A percentile compares a stretch with the other conserved stretches of the same genome.
Conservation (phyloP, 2,797 vertebrate species). For the Squalus acanthias region DNA sequence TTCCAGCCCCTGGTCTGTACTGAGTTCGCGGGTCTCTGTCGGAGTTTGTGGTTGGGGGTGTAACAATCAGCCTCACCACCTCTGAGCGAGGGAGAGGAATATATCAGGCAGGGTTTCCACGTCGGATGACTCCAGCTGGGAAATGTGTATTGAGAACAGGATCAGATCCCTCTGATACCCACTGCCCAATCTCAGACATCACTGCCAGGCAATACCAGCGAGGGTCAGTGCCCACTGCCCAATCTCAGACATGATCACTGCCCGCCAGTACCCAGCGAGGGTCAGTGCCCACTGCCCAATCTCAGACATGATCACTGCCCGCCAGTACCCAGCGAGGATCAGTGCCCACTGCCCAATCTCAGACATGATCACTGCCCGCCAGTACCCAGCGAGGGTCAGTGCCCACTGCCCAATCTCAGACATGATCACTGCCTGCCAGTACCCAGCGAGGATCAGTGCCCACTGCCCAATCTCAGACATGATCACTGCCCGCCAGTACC, state of each 20-base stretch:
- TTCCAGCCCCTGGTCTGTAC: background rate
- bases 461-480: background rate
- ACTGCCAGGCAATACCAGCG: too few relatives aligned
- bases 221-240: too few relatives aligned
- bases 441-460: too few relatives aligned
- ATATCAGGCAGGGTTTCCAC: background rate
- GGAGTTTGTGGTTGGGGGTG: background rate
- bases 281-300: too few relatives aligned
- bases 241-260: too few relatives aligned
- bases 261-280: too few relatives aligned
- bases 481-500: background rate
- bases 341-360: too few relatives aligned
- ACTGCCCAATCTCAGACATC: too few relatives aligned
- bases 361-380: background rate
- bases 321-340: too few relatives aligned
- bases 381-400: background rate
- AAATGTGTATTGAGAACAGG: background rate
- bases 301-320: too few relatives aligned
- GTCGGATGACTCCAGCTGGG: background rate
- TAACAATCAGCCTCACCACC: background rate
- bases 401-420: too few relatives aligned
- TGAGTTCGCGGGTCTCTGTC: background rate
- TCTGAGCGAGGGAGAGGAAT: background rate
- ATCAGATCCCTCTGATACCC: background rate
- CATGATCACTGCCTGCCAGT: too few relatives aligned